Percentiles rank a stretch among this genome's conserved stretches.
These are phyloP conservation scores for Hydrotaea cyrtoneurina DNA, from an alignment of 2,888 invertebrate genomes.

Conservation along the genomic window DNA sequence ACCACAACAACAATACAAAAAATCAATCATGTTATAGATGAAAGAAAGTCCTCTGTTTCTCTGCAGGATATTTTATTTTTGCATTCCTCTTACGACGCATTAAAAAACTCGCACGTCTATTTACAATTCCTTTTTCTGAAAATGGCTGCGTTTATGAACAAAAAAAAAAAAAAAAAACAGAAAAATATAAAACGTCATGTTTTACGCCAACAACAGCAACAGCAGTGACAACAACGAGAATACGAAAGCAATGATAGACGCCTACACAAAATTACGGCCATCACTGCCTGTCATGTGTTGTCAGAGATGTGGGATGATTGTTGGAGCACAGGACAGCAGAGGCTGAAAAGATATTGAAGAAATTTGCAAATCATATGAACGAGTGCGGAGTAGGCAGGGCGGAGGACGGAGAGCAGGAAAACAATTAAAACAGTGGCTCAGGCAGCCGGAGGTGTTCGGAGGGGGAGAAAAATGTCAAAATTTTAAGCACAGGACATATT, in stretches of 20 bases:
- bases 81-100: conserved; percentile 2
- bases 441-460: not conserved
- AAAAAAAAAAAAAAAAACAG: too few relatives aligned
- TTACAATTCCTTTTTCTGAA: not conserved
- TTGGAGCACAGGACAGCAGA: conserved; percentile 2
- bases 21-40: too few relatives aligned
- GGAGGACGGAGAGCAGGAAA: not conserved
- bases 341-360: conserved; percentile 10
- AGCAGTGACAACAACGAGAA: not conserved
- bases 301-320: conserved; percentile 10
- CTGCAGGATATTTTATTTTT: not conserved
- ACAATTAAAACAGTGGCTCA: not conserved
- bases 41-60: too few relatives aligned
- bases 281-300: not conserved
- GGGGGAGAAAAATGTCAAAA: too few relatives aligned
- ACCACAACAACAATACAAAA: too few relatives aligned
- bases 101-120: conserved; percentile 2
- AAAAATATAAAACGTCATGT: conserved; percentile 22
- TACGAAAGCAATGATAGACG: not conserved
- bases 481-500: not conserved
- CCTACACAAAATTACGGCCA: conserved; percentile 23
- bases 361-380: not conserved
- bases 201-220: not conserved
- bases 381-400: not conserved
- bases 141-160: conserved; percentile 1